Evolutionary conservation across 2,113 vertebrate species (phyloP).

Genomic region (Columba livia): DNA sequence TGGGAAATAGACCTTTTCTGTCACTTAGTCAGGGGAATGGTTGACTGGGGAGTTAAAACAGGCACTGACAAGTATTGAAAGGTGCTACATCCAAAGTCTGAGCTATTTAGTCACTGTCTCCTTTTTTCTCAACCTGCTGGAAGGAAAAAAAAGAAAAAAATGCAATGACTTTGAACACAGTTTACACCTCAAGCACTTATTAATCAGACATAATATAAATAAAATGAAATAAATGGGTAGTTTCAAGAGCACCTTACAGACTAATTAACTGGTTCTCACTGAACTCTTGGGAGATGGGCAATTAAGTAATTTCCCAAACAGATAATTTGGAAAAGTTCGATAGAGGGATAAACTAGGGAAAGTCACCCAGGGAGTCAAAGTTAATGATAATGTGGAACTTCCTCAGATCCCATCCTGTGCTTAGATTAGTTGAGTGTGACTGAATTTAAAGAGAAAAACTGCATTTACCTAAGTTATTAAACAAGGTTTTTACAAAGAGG

Average conservation of each 20-base stretch:
- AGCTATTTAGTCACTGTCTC: background rate
- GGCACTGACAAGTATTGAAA: background rate
- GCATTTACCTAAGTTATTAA: background rate
- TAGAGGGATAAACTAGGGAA: background rate
- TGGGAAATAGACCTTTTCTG: slow-evolving; percentile 5
- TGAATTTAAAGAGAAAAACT: background rate
- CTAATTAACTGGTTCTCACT: slow-evolving; percentile 43
- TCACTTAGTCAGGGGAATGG: slow-evolving; percentile 11
- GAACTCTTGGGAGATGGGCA: slow-evolving; percentile 27
- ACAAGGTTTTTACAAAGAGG: background rate
- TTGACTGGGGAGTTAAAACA: background rate
- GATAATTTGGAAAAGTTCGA: slow-evolving; percentile 35
- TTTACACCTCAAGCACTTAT: background rate
- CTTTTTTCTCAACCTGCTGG: background rate
- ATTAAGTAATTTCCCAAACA: slow-evolving; percentile 54
- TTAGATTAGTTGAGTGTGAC: background rate
- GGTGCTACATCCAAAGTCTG: background rate
- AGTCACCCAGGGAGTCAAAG: background rate
- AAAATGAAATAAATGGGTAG: slow-evolving; percentile 19
- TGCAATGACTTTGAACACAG: slow-evolving; percentile 26
- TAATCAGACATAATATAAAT: slow-evolving; percentile 45
- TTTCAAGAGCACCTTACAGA: slow-evolving; percentile 40
- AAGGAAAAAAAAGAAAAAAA: background rate
- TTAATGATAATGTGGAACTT: background rate
- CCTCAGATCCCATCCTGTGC: background rate